A percentile compares a stretch with the other conserved stretches of the same genome.
Evolutionary conservation across 2,113 vertebrate genomes (phyloP).

Genomic region (Eptesicus fuscus): DNA sequence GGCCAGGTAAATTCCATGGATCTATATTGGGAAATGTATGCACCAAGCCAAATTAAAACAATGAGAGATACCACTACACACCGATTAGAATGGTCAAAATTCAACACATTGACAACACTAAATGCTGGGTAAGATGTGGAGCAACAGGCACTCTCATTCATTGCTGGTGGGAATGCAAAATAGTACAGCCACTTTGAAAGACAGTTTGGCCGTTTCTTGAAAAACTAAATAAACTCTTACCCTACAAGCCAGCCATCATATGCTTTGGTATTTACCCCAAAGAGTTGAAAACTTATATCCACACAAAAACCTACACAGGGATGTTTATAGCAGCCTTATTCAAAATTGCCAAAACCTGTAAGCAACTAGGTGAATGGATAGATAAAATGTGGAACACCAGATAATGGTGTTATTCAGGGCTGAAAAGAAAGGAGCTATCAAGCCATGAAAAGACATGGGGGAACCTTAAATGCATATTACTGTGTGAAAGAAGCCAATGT

Average conservation of each 20-base stretch:
- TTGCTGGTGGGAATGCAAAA: background rate
- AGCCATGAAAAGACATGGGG: background rate
- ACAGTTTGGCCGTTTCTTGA: background rate
- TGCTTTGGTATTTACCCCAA: background rate
- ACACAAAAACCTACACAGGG: background rate
- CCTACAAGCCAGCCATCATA: rapidly evolving
- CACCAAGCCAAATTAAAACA: background rate
- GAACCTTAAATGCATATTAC: background rate
- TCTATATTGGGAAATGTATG: rapidly evolving
- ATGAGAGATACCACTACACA: background rate
- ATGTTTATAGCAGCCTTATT: background rate
- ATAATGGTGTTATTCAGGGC: rapidly evolving
- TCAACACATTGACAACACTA: background rate
- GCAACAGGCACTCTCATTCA: background rate
- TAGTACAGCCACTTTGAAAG: background rate
- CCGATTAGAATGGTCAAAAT: background rate
- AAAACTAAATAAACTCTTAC: background rate
- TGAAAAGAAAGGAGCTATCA: background rate
- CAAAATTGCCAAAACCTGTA: background rate
- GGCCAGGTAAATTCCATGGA: background rate
- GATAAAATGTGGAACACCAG: too few species aligned
- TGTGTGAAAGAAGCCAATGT: background rate
- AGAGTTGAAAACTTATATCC: background rate
- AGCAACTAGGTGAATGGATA: background rate
- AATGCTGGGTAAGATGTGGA: background rate